Conservation (phyloP, 2,113 vertebrate species). For the Coptodon bakossiorum region DNA sequence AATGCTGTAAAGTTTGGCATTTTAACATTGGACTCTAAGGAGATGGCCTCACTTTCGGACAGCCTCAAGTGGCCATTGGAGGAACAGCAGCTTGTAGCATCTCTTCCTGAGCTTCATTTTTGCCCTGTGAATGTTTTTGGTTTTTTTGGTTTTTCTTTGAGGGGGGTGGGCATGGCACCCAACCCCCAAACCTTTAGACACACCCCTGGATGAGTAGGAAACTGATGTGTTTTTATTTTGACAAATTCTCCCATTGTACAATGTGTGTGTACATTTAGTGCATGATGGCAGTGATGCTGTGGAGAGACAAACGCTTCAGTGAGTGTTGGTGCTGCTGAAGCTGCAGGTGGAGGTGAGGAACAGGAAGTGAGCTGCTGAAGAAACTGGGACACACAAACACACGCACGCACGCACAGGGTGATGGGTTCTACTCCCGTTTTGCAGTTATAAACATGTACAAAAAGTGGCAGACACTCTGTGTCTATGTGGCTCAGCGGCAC, state of each 20-base stretch:
- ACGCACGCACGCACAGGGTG: neutral
- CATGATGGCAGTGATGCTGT: neutral
- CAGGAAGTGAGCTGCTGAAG: neutral
- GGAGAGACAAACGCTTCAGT: neutral
- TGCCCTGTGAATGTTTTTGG: neutral
- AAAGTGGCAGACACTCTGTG: neutral
- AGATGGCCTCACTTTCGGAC: neutral
- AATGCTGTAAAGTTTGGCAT: neutral
- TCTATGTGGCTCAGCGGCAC: slow-evolving; percentile 22
- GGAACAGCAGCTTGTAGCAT: neutral
- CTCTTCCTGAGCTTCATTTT: neutral
- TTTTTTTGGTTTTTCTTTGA: neutral
- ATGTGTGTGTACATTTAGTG: neutral
- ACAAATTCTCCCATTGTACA: neutral
- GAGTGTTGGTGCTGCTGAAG: neutral
- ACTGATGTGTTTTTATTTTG: neutral
- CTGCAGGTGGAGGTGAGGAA: slow-evolving; percentile 7
- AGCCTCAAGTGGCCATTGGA: neutral
- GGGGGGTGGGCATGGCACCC: neutral
- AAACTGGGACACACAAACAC: neutral
- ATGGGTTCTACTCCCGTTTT: neutral
- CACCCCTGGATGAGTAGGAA: neutral
- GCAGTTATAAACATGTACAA: neutral
- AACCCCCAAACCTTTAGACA: neutral
- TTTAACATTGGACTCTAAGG: neutral